These are phyloP conservation scores for Mya arenaria DNA, from an alignment of 1,140 invertebrate genomes.

Conservation along the genomic window DNA sequence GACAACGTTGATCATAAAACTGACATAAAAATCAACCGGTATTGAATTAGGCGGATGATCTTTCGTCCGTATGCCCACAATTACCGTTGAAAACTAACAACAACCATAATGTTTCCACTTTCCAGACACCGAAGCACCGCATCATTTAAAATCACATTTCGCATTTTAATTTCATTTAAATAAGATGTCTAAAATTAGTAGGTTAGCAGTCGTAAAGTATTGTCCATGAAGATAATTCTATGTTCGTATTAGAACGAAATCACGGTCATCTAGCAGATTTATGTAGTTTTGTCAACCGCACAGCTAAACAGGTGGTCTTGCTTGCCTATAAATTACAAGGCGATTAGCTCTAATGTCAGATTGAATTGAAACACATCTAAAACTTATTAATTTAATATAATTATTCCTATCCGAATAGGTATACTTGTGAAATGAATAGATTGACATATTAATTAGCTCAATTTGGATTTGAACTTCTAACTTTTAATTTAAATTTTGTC, in stretches of 20 bases:
- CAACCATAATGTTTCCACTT: constrained; percentile 29
- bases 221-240: constrained; percentile 43
- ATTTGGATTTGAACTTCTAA: neutral
- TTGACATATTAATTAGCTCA: constrained; percentile 33
- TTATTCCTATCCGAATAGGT: constrained; percentile 43
- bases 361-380: constrained; percentile 44
- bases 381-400: constrained; percentile 58
- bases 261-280: constrained; percentile 7
- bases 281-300: constrained; percentile 9
- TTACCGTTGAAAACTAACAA: constrained; percentile 12
- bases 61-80: constrained; percentile 18
- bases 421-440: constrained; percentile 10
- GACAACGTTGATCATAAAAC: constrained; percentile 45
- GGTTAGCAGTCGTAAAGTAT: constrained; percentile 33
- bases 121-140: neutral
- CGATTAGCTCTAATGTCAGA: constrained; percentile 44
- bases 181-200: constrained; percentile 50
- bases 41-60: constrained; percentile 40
- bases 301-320: constrained; percentile 51
- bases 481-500: constrained; percentile 1
- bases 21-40: constrained; percentile 41
- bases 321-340: constrained; percentile 44
- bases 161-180: constrained; percentile 54
- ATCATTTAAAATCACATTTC: constrained; percentile 50
- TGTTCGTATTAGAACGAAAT: constrained; percentile 3